Evolutionary conservation across 2,888 invertebrate genomes (phyloP), one percentile per base, ranked within the genome.

Genomic region (Tetragonula carbonaria): DNA sequence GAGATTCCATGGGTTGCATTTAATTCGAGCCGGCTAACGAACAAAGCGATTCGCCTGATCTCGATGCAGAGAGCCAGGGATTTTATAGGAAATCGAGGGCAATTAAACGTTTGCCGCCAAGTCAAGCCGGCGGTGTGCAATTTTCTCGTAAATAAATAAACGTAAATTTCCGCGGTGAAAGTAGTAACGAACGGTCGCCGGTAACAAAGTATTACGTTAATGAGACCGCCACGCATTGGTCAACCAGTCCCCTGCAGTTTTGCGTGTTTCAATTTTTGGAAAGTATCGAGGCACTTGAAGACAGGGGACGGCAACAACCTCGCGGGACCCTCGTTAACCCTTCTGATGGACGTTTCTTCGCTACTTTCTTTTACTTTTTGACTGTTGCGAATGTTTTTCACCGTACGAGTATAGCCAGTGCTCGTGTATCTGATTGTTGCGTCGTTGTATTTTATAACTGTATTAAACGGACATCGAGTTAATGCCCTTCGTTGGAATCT

Each of bases 201-300:
- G 75, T 81, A 75, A 82, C 82, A 6, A 66, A 38, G 65, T 66
- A 21, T 16, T 33, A 65, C 13, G 38, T 81, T 82, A 82, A 80
- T 50, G 66, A 59, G 81, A 71, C 59, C 81, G 66, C 28, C 28
- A 55, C 14, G 16, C 45, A 14, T 62, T 21, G 50, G 51, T 16
- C 23, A 33, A 79, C 80, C 63, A 68, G 68, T 73, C 57, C 63
- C 16, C 53, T 8, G n/a, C 13, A n/a, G 16, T 23, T 57, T 80
- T 67, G n/a, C 55, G 11, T 51, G 74, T 80, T 82, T 82, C 71
- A 71, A 75, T 82, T 82, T 67, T 82, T 66, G 59, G 53, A 71
- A 74, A 71, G 50, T 81, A 80, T 59, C 80, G 23, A 18, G 16
- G 16, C 16, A 2, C 16, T 28, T 8, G 53, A 16, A n/a, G 38